Percentiles rank a stretch among this genome's conserved stretches.
Conservation (phyloP, 53 echinoderm and acorn worm genomes). For the Patiria pectinifera region DNA sequence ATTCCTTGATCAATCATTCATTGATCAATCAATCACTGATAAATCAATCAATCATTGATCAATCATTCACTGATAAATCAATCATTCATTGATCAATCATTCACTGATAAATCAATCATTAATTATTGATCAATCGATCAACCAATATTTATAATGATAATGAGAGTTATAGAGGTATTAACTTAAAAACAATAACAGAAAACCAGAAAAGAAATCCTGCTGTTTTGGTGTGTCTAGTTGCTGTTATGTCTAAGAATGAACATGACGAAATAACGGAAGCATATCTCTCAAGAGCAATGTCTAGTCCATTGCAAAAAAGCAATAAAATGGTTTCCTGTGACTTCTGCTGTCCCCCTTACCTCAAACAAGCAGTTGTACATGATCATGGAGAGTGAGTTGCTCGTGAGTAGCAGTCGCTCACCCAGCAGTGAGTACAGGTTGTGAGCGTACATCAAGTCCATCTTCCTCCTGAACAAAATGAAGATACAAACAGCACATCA, state of each 20-base stretch:
- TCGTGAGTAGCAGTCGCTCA: constrained; percentile 87
- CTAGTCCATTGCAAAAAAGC: background rate
- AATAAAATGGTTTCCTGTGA: background rate
- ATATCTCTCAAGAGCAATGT: background rate
- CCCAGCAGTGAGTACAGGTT: constrained; percentile 96
- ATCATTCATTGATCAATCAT: too few relatives aligned
- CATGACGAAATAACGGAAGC: background rate
- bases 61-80: background rate
- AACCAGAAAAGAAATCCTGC: too few relatives aligned
- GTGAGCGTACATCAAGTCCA: constrained; percentile 97
- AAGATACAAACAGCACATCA: background rate
- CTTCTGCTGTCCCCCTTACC: constrained; percentile 50
- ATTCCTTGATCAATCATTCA: too few relatives aligned
- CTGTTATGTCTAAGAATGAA: background rate
- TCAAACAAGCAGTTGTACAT: constrained; percentile 99
- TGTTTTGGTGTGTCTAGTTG: background rate
- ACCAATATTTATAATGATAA: too few relatives aligned
- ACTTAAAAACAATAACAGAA: too few relatives aligned
- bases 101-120: too few relatives aligned
- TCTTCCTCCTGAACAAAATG: constrained; percentile 78
- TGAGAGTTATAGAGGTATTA: too few relatives aligned
- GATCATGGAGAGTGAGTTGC: constrained; percentile 77
- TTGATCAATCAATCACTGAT: background rate
- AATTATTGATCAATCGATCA: background rate
- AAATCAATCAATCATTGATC: background rate